phyloP scores from a whole-genome alignment of 2,797 vertebrate genomes.

The Hydrocynus forskahlii region DNA sequence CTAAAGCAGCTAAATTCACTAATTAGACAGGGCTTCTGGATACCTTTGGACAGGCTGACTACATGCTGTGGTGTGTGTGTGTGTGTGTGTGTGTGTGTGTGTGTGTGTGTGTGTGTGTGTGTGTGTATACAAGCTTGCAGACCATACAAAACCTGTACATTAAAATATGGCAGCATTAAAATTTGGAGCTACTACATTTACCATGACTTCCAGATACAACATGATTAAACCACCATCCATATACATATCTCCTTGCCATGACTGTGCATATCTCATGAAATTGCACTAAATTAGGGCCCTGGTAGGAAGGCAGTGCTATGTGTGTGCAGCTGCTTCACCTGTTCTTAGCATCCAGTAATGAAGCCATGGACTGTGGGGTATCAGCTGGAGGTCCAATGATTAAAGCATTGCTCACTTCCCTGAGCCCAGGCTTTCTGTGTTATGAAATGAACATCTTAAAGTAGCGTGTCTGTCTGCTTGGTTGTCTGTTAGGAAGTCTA shows the following conservation, averaged over 20 bases:
- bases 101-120: too few relatives aligned
- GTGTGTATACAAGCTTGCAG: too few relatives aligned
- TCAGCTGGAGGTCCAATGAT: conserved; percentile 11
- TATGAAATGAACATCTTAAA: conserved; percentile 9
- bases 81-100: too few relatives aligned
- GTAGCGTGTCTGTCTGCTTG: not conserved
- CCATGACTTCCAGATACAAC: not conserved
- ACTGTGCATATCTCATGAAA: not conserved
- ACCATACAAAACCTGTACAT: too few relatives aligned
- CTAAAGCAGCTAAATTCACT: too few relatives aligned
- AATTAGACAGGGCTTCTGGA: too few relatives aligned
- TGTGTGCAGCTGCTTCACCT: conserved; percentile 13
- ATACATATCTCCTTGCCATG: not conserved
- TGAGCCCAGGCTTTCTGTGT: not conserved
- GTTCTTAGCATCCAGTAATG: conserved; percentile 2
- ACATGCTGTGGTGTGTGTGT: too few relatives aligned
- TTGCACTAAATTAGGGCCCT: not conserved
- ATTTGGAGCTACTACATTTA: too few relatives aligned
- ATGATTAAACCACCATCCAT: not conserved
- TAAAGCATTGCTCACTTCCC: conserved; percentile 11
- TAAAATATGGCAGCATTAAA: too few relatives aligned
- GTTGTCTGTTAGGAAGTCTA: conserved; percentile 4
- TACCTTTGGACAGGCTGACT: too few relatives aligned
- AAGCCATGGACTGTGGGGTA: not conserved
- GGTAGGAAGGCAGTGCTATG: not conserved